phyloP scores from a whole-genome alignment of 2,797 vertebrate genomes.

The Anisognathus igniventris region DNA sequence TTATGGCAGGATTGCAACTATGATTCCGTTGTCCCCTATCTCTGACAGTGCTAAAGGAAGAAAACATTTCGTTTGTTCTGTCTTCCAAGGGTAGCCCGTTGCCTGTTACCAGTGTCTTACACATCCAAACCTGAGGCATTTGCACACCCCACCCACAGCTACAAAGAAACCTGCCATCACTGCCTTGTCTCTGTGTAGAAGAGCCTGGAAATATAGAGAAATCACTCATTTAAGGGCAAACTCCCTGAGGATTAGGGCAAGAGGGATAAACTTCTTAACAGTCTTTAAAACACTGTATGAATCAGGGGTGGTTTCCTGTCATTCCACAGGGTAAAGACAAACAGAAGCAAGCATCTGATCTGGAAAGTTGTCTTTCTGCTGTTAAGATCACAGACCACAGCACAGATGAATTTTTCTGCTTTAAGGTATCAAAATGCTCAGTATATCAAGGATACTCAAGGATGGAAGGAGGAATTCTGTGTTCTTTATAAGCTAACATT shows the following conservation, averaged over 20 bases:
- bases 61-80: neutral
- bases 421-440: slow-evolving; percentile 60
- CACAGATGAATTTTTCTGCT: slow-evolving; percentile 75
- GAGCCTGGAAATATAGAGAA: neutral
- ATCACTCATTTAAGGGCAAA: neutral
- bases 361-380: slow-evolving; percentile 81
- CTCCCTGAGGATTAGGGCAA: neutral
- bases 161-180: neutral
- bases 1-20: neutral
- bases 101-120: neutral
- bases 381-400: slow-evolving; percentile 77
- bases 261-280: neutral
- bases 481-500: neutral
- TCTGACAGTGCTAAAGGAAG: neutral
- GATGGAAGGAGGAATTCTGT: neutral
- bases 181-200: neutral
- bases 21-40: neutral
- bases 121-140: neutral
- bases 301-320: neutral
- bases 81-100: neutral
- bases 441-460: neutral
- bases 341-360: slow-evolving; percentile 75
- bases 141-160: neutral
- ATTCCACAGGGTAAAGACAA: slow-evolving; percentile 83
- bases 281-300: neutral